Percentiles rank a stretch among this genome's conserved stretches.
Evolutionary conservation across 2,888 invertebrate genomes (phyloP).

Genomic region (Tinea semifulvella): DNA sequence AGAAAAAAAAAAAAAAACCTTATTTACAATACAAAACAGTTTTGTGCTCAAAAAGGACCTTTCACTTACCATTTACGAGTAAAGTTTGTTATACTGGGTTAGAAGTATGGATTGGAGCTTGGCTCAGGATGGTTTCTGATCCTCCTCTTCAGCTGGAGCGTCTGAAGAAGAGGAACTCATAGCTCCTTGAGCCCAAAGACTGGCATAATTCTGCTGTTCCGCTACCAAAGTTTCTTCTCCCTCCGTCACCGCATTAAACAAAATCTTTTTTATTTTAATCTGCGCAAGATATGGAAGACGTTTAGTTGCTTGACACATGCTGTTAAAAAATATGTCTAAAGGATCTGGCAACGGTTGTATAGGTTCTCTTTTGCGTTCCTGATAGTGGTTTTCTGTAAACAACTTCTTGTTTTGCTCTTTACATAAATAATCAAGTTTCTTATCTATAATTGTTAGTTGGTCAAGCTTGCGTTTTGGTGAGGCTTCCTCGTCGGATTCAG

Average conservation of each 20-base stretch:
- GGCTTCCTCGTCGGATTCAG: conserved; percentile 28
- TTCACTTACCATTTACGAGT: too few species aligned
- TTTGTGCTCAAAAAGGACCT: too few species aligned
- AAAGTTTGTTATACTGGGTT: too few species aligned
- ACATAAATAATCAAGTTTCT: conserved; percentile 43
- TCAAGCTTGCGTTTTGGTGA: conserved; percentile 31
- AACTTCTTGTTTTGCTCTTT: conserved; percentile 29
- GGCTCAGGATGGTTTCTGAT: conserved; percentile 33
- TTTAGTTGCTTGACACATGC: conserved; percentile 58
- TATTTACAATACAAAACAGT: too few species aligned
- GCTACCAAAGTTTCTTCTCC: conserved; percentile 51
- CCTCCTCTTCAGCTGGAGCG: conserved; percentile 28
- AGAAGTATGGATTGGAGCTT: too few species aligned
- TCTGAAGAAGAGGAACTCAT: conserved; percentile 27
- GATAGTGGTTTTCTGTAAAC: conserved; percentile 23
- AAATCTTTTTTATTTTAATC: conserved; percentile 45
- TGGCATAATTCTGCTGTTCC: conserved; percentile 52
- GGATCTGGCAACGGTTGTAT: conserved; percentile 32
- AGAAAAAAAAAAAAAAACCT: too few species aligned
- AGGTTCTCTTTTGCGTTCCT: conserved; percentile 22
- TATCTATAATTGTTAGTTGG: conserved; percentile 35
- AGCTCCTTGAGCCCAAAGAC: conserved; percentile 42
- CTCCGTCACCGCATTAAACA: conserved; percentile 47
- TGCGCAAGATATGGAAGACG: conserved; percentile 49
- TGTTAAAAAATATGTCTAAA: conserved; percentile 53